Conservation (phyloP, 2,888 invertebrate genomes). For the Deroplatys truncata region DNA sequence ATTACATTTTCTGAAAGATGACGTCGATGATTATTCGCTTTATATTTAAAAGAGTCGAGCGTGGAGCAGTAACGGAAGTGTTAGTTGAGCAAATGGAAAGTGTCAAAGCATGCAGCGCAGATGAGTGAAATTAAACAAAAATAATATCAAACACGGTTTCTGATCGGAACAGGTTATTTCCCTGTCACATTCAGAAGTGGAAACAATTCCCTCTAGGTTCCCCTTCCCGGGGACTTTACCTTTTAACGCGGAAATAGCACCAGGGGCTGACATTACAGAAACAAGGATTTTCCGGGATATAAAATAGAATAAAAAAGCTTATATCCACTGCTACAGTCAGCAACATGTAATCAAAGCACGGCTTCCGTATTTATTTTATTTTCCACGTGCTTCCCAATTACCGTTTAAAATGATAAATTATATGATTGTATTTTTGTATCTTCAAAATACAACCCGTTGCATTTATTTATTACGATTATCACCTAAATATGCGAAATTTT, state of each 20-base stretch:
- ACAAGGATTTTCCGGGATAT: neutral
- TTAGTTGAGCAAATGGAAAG: neutral
- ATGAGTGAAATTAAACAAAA: neutral
- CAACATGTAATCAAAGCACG: neutral
- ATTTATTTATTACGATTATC: no score
- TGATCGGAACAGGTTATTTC: neutral
- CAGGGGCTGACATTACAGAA: neutral
- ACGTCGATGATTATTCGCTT: neutral
- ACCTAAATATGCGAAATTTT: no score
- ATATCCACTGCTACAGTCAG: neutral
- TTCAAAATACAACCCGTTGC: no score
- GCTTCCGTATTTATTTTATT: neutral
- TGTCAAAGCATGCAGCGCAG: neutral
- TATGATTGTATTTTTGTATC: no score
- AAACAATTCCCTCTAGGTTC: neutral
- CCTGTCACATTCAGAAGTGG: neutral
- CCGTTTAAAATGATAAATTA: no score
- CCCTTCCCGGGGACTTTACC: neutral
- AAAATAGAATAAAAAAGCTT: neutral
- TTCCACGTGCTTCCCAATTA: neutral
- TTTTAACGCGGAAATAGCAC: neutral
- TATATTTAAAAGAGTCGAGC: neutral
- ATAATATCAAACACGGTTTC: neutral
- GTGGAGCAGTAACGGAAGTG: neutral
- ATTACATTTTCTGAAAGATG: neutral